Evolutionary conservation across 2,888 invertebrate genomes (phyloP), one percentile per base, ranked within the genome.

Genomic region (Frankliniella intonsa): DNA sequence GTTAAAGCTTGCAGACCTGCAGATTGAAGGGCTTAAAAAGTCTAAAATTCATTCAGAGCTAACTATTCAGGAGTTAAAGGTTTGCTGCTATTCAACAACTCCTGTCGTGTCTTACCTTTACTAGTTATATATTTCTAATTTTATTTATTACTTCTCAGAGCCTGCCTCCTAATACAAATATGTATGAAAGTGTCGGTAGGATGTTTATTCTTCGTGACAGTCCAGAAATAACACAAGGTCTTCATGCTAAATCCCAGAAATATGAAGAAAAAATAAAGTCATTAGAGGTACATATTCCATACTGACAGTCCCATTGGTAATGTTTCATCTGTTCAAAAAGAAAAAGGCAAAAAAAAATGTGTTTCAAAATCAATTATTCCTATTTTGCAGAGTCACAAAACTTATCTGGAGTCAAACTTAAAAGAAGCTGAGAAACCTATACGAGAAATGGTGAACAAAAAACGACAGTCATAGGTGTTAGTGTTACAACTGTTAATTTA

Each of bases 151-250:
- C 10, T 76, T 76, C 22, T 9, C 69, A 76, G 69, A 25, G 69
- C 12, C 22, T 76, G 69, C 69, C 69, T 9, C 69, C 69, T 10
- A 76, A 76, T 12, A 76, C 69, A 2, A 25, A 76, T 25, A 76
- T 25, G 8, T 76, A 76, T 9, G 69, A 76, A 9, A 76, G 69
- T 25, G 69, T 76, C 9, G 69, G 69, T 22, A 76, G 69, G 25
- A 76, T 76, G 69, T 76, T 76, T 22, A 76, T 76, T 76, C 69
- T 76, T 76, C n/a, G 25, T 10, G 69, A 76, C 25, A 22, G 22
- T 12, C 25, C 69, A 76, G 69, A 76, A 76, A 76, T 76, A 12
- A 76, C 69, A 11, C n/a, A 25, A 76, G 25, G 25, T 25, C 69
- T 76, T 9, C 69, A 76, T 22, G 8, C 12, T 9, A 76, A 76